These are phyloP conservation scores for Callipepla californica DNA, from an alignment of 2,113 vertebrate species.

Conservation along the genomic window DNA sequence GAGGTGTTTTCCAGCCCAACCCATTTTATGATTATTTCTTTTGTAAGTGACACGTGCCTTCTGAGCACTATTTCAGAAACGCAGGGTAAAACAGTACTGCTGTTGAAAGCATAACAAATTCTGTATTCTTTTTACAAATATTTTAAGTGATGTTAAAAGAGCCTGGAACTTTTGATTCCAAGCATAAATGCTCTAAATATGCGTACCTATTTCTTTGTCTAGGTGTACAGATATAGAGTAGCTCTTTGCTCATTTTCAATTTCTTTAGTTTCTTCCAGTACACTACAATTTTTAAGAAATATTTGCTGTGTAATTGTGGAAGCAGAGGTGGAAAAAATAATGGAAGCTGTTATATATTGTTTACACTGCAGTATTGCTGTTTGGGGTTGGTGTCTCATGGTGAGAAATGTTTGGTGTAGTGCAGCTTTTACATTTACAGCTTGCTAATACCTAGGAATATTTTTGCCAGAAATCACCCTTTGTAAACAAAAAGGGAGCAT, in stretches of 20 bases:
- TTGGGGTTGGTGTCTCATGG: background rate
- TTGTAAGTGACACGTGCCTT: fast-evolving
- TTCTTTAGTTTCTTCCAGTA: background rate
- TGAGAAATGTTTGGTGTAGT: background rate
- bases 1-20: too few species aligned
- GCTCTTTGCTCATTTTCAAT: background rate
- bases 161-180: background rate
- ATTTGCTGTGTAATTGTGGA: background rate
- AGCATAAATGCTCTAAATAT: background rate
- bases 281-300: background rate
- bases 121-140: background rate
- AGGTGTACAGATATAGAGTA: background rate
- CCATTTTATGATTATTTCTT: background rate
- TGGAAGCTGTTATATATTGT: background rate
- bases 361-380: background rate
- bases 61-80: background rate
- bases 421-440: background rate
- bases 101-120: background rate
- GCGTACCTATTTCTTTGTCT: background rate
- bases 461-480: background rate
- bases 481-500: background rate
- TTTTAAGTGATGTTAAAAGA: background rate
- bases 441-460: background rate
- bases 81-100: background rate
- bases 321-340: background rate